Base-by-base conservation (phyloP, 2,888 invertebrate genomes). In the Eilema sororculum region DNA sequence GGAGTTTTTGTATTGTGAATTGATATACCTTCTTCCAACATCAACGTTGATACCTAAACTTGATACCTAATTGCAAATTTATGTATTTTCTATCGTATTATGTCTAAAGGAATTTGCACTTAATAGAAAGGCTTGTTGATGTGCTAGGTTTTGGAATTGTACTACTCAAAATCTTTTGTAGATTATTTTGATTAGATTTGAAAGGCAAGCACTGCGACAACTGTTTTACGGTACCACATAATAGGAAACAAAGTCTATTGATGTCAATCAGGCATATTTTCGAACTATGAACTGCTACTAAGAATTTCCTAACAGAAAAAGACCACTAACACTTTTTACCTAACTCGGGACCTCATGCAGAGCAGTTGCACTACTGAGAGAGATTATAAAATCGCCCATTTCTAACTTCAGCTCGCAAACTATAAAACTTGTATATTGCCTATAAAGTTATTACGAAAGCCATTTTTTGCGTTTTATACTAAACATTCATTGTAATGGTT, bases 401-500 rank as follows among this genome's bases (percentile, higher is more conserved):
- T 56, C 30, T 33, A 33, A 28, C 20, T 65, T 16, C 28, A n/a
- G 25, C 46, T 30, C 30, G 33, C 30, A 52, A 10, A 57, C 57
- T 13, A 24, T 22, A 57, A 57, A 57, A 57, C 16, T 10, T 65
- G 57, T 30, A 12, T 57, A 57, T 57, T 57, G 20, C 65, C 9
- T 59, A 41, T 20, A 33, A 58, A 58, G 33, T 16, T 22, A 57
- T 22, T 30, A 33, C 22, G 30, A 33, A 65, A 57, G 65, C 33
- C 9, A 41, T 58, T 66, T 58, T 56, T 57, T 33, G 57, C 56
- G 24, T 28, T 65, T n/a, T 33, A 41, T n/a, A 37, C 24, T 33
- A n/a, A 41, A 41, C 24, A 57, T 41, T 66, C 20, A 37, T 67
- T 52, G 22, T 52, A 30, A 67, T 67, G 13, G 67, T 22, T 59